Evolutionary conservation across 2,113 vertebrate species (phyloP), one percentile per base, ranked within the genome.

Genomic region (Maccullochella peelii): DNA sequence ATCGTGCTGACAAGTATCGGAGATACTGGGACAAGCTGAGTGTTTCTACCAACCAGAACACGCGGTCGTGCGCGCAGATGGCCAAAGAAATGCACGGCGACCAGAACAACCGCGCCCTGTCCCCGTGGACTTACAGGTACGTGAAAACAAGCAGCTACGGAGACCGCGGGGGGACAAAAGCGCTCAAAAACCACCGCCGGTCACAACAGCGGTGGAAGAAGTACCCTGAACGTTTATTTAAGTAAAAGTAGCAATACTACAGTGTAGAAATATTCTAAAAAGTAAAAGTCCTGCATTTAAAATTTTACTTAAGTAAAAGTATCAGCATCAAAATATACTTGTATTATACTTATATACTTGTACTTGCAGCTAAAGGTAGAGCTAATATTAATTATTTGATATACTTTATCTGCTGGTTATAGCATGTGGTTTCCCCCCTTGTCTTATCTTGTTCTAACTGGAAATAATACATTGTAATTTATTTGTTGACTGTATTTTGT

Each of bases 91-190:
- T 38, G 65, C 4, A 2, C 36, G 27, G 21, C 0, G 25, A 38
- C 0, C 0, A 20, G 66, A 44, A 36, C 1, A 0, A 2, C 0
- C 78, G 88, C 49, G 33, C 85, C 20, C 7, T 87, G 25, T 36
- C 88, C 1, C 88, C 88, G 1, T 89, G 88, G 88, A 82, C 0
- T 4, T 82, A 77, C 88, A 82, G 49, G 88, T 83, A 2, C 36
- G 81, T 18, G 11, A 33, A 7, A 1, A 4, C 23, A 4, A 12
- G n/a, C 63, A 8, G 16, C 47, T 76, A 54, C 67, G 81, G 81
- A 2, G 5, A 8, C 9, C 27, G 42, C 15, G 12, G n/a, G 8
- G 47, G 73, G 14, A 30, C 66, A 77, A 30, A 67, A 11, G 1
- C 1, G 42, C 25, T 23, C 27, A 57, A 16, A 11, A 44, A 42